Percentiles rank a stretch among this genome's conserved stretches.
Evolutionary conservation across 2,113 vertebrate species (phyloP).

Genomic region (Cisticola juncidis): DNA sequence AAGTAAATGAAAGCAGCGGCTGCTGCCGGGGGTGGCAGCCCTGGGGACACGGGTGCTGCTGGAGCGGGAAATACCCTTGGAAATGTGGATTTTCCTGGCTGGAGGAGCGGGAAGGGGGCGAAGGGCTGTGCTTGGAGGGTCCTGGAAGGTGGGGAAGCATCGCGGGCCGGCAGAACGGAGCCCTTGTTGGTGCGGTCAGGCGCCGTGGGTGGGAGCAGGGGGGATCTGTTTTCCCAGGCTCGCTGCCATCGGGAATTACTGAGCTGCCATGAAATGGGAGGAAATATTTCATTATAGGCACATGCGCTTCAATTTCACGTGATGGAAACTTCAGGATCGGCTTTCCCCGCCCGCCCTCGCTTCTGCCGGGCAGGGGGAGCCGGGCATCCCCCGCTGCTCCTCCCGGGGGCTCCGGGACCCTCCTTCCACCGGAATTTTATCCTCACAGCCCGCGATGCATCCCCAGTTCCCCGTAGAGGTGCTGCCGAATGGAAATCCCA

Average conservation of each 20-base stretch:
- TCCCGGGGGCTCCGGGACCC: rapidly evolving
- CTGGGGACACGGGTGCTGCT: not conserved
- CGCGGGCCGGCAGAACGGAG: not conserved
- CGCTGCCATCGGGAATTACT: constrained; percentile 74
- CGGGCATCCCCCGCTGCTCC: not conserved
- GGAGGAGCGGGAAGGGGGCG: not conserved
- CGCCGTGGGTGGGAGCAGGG: constrained; percentile 61
- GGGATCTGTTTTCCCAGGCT: constrained; percentile 75
- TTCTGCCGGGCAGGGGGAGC: no score
- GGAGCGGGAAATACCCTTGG: not conserved
- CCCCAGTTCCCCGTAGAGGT: not conserved
- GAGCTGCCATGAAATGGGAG: constrained; percentile 76
- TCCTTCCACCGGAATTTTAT: rapidly evolving
- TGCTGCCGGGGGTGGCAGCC: not conserved
- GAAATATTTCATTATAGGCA: constrained; percentile 84
- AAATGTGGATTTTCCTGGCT: not conserved
- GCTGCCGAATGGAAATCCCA: no score
- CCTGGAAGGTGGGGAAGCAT: constrained; percentile 40
- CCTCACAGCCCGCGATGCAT: rapidly evolving
- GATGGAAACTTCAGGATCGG: constrained; percentile 71
- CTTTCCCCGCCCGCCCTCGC: not conserved
- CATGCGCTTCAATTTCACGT: constrained; percentile 75
- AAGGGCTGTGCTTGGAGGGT: constrained; percentile 1
- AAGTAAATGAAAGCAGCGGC: constrained; percentile 10
- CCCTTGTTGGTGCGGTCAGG: constrained; percentile 48